Evolutionary conservation across 2,888 invertebrate species (phyloP).

Genomic region (Phortica okadai): DNA sequence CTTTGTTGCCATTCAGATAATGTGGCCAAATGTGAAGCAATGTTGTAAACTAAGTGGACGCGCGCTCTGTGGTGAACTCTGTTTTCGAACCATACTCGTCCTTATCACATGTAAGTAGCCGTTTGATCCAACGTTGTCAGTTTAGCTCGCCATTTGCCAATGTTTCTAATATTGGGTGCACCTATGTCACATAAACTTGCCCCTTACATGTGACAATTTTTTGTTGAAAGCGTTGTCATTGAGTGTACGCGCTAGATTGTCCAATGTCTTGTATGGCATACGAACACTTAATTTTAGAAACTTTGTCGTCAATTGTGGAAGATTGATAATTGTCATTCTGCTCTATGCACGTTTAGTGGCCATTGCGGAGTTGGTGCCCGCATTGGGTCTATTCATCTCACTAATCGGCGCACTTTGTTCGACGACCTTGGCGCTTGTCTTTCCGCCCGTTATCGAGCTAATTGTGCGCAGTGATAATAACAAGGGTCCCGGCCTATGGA

Average conservation of each 20-base stretch:
- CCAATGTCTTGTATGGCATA: too few relatives aligned
- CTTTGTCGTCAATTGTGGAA: too few relatives aligned
- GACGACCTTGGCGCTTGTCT: slow-evolving; percentile 89
- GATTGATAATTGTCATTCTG: neutral
- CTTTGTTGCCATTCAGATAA: slow-evolving; percentile 94
- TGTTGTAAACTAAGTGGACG: slow-evolving; percentile 79
- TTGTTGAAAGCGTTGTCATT: too few relatives aligned
- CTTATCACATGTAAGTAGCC: slow-evolving; percentile 88
- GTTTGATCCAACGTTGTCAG: too few relatives aligned
- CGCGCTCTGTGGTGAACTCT: slow-evolving; percentile 82
- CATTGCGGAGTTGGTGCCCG: slow-evolving; percentile 90
- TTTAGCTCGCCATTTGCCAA: too few relatives aligned
- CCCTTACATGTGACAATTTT: too few relatives aligned
- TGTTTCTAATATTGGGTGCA: neutral
- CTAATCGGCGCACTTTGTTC: slow-evolving; percentile 94
- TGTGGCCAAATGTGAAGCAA: slow-evolving; percentile 85
- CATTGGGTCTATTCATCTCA: slow-evolving; percentile 91
- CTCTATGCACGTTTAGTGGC: slow-evolving; percentile 80
- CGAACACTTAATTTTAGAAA: too few relatives aligned
- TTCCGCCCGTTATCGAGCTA: slow-evolving; percentile 91
- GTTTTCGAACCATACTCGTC: slow-evolving; percentile 85
- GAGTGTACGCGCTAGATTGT: too few relatives aligned
- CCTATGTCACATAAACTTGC: neutral
- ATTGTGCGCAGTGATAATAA: slow-evolving; percentile 82
- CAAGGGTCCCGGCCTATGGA: slow-evolving; percentile 75